Evolutionary conservation across 2,888 invertebrate species (phyloP).

Genomic region (Philaethria dido): DNA sequence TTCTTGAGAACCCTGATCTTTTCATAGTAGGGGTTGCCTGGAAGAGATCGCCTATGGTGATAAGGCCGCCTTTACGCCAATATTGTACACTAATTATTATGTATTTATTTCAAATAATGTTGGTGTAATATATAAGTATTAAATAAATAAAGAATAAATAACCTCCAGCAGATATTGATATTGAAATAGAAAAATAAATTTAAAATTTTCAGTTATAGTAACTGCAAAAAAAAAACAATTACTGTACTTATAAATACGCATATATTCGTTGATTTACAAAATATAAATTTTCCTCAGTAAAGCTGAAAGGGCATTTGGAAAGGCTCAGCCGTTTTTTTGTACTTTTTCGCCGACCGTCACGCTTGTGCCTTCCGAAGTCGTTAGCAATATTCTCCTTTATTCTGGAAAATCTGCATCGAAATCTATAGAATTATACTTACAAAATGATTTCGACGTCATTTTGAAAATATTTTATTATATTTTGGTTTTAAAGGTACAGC

Average conservation of each 20-base stretch:
- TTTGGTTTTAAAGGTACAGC: background rate
- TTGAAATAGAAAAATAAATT: too few relatives aligned
- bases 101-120: too few relatives aligned
- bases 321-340: slow-evolving; percentile 23
- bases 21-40: too few relatives aligned
- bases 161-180: too few relatives aligned
- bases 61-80: too few relatives aligned
- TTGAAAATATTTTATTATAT: background rate
- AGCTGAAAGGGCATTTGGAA: slow-evolving; percentile 30
- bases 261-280: slow-evolving; percentile 12
- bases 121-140: too few relatives aligned
- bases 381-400: slow-evolving; percentile 33
- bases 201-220: too few relatives aligned
- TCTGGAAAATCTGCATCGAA: slow-evolving; percentile 31
- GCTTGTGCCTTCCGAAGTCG: slow-evolving; percentile 32
- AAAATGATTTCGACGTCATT: background rate
- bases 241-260: background rate
- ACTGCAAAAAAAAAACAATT: too few relatives aligned
- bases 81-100: too few relatives aligned
- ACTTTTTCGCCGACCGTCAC: slow-evolving; percentile 27
- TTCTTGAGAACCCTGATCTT: too few relatives aligned
- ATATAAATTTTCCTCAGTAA: slow-evolving; percentile 11
- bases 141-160: too few relatives aligned
- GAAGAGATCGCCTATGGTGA: too few relatives aligned
- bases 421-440: slow-evolving; percentile 17